Evolutionary conservation across 2,888 invertebrate genomes (phyloP).

Genomic region (Boloria euphrosyne): DNA sequence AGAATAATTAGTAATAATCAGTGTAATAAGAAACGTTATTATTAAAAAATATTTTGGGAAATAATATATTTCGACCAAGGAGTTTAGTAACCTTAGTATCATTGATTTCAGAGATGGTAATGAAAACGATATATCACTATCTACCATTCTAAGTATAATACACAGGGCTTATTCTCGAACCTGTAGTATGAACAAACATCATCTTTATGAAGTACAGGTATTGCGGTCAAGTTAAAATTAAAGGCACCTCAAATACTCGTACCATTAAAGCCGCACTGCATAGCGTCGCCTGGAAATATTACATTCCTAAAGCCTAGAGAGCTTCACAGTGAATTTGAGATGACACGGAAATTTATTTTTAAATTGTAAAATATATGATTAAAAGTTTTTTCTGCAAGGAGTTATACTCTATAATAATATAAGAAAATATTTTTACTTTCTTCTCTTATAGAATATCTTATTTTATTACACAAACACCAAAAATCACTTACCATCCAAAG

Average conservation of each 20-base stretch:
- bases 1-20: too few relatives aligned
- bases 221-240: conserved; percentile 23
- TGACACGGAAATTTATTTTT: not conserved
- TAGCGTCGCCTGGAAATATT: conserved; percentile 19
- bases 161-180: not conserved
- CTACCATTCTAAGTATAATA: too few relatives aligned
- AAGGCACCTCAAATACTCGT: conserved; percentile 21
- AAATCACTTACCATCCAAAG: too few relatives aligned
- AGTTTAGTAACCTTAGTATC: not conserved
- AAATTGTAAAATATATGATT: not conserved
- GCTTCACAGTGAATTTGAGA: conserved; percentile 7
- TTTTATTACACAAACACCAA: too few relatives aligned
- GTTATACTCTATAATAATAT: too few relatives aligned
- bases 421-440: too few relatives aligned
- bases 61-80: too few relatives aligned
- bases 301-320: conserved; percentile 17
- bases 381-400: too few relatives aligned
- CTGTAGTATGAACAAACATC: conserved; percentile 2
- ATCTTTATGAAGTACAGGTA: conserved; percentile 5
- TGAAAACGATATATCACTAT: not conserved
- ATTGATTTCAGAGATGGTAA: not conserved
- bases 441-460: too few relatives aligned
- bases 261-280: conserved; percentile 19
- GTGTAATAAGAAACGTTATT: too few relatives aligned
- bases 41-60: too few relatives aligned